Conservation (phyloP, 2,888 invertebrate genomes). For the Tridacna crocea region DNA sequence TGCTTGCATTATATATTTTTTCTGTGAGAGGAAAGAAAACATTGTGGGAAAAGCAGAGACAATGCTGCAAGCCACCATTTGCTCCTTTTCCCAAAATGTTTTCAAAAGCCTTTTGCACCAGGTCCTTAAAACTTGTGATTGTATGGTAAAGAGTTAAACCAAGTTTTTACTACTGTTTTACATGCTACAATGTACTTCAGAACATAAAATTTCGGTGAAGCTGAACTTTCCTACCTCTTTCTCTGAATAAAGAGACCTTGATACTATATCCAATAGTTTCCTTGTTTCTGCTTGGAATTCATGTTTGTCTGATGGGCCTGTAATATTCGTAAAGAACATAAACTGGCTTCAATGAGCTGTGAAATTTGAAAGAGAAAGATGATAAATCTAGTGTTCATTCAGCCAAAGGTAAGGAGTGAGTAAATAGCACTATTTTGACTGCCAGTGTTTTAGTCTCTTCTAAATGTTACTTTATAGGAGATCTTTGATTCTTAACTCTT, state of each 20-base stretch:
- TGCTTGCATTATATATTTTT: no score
- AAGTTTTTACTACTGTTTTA: no score
- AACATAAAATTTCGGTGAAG: no score
- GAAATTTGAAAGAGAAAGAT: no score
- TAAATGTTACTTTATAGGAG: no score
- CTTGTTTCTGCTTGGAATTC: conserved; percentile 99
- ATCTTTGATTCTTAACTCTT: no score
- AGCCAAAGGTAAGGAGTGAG: no score
- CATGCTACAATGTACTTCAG: no score
- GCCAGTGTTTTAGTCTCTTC: no score
- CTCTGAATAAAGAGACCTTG: conserved; percentile 97
- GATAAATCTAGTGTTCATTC: no score
- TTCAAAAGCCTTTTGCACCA: neutral
- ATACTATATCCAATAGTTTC: conserved; percentile 98
- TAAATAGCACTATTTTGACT: no score
- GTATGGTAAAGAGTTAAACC: neutral
- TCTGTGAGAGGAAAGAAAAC: neutral
- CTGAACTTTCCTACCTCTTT: conserved; percentile 89
- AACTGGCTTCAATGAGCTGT: no score
- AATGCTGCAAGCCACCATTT: neutral
- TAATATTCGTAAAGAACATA: neutral
- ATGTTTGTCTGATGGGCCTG: conserved; percentile 87
- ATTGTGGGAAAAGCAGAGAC: neutral
- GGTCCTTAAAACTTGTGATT: neutral
- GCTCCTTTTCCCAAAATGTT: neutral